Evolutionary conservation across 2,888 invertebrate species (phyloP).

Genomic region (Leptopilina syphax): DNA sequence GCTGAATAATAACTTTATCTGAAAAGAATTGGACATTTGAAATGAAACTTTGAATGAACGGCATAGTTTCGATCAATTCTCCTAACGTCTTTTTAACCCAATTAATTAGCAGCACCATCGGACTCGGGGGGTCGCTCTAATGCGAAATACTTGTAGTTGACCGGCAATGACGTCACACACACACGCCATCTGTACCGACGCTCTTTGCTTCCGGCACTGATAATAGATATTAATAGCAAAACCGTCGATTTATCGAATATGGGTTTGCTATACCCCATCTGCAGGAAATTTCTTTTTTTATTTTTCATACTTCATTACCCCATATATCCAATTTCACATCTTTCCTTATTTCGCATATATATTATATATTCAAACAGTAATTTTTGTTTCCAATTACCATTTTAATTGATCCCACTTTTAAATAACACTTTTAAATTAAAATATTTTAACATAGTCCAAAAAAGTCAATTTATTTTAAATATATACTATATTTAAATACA

Average conservation of each 20-base stretch:
- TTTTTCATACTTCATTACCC: not conserved
- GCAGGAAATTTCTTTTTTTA: constrained; percentile 10
- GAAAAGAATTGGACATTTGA: constrained; percentile 38
- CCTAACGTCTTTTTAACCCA: constrained; percentile 75
- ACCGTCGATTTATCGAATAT: constrained; percentile 50
- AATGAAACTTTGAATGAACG: constrained; percentile 50
- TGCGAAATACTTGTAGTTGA: constrained; percentile 76
- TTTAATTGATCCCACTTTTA: no score
- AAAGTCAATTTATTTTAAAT: no score
- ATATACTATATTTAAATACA: no score
- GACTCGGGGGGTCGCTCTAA: constrained; percentile 60
- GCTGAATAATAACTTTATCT: constrained; percentile 50
- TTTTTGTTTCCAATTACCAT: no score
- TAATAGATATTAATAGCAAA: constrained; percentile 75
- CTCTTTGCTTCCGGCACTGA: constrained; percentile 67
- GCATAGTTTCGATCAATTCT: constrained; percentile 66
- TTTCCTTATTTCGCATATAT: no score
- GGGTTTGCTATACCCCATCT: constrained; percentile 24
- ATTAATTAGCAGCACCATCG: constrained; percentile 69
- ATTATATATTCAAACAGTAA: no score
- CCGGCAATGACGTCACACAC: constrained; percentile 74
- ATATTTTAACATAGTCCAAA: no score
- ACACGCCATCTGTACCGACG: constrained; percentile 59
- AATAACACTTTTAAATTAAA: no score
- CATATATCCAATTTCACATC: no score